phyloP scores from a whole-genome alignment of 2,888 invertebrate genomes.

The Drosophila picticornis region DNA sequence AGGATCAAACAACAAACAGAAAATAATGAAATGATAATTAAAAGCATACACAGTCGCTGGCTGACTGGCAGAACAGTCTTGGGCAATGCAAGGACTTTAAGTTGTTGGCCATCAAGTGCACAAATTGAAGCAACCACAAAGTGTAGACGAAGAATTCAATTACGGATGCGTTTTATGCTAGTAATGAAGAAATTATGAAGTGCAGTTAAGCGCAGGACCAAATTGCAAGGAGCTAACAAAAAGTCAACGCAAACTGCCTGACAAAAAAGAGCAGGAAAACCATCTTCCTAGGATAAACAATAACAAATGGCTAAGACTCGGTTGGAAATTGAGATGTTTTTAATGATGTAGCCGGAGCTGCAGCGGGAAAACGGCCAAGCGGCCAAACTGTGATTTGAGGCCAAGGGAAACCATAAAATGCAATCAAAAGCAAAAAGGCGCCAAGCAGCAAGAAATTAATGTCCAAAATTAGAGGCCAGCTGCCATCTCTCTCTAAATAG shows the following conservation, averaged over 20 bases:
- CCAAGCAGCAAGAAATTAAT: constrained; percentile 36
- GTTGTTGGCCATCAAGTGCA: constrained; percentile 59
- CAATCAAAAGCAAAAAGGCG: constrained; percentile 59
- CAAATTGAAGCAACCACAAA: constrained; percentile 70
- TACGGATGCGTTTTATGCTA: constrained; percentile 19
- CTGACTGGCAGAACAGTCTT: constrained; percentile 12
- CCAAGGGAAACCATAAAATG: constrained; percentile 68
- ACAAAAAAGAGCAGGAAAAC: neutral
- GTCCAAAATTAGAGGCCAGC: constrained; percentile 48
- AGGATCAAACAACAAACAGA: constrained; percentile 62
- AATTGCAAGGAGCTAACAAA: constrained; percentile 28
- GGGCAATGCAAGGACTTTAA: constrained; percentile 28
- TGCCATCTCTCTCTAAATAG: constrained; percentile 29
- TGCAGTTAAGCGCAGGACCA: constrained; percentile 61
- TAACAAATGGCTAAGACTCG: constrained; percentile 19
- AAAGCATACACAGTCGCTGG: constrained; percentile 45
- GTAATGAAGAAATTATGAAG: constrained; percentile 78
- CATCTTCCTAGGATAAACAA: neutral
- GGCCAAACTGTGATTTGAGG: constrained; percentile 33
- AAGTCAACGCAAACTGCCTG: constrained; percentile 12
- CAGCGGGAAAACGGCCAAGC: neutral
- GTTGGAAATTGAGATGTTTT: constrained; percentile 38
- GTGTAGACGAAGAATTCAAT: constrained; percentile 59
- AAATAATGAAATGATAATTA: constrained; percentile 78
- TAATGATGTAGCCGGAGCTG: constrained; percentile 2